These are phyloP conservation scores for Cynaeus angustus DNA, from an alignment of 2,888 invertebrate species.

Conservation along the genomic window DNA sequence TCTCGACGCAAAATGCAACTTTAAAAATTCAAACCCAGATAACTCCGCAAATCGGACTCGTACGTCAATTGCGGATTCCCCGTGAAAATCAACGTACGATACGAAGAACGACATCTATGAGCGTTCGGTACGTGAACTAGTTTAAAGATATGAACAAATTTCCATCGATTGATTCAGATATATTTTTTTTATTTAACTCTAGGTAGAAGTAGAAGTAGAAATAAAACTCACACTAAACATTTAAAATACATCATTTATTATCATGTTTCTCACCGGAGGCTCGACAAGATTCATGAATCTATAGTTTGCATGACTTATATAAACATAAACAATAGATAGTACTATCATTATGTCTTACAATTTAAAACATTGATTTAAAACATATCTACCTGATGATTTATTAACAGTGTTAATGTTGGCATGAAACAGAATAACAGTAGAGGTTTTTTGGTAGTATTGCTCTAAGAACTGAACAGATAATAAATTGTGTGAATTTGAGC, in stretches of 20 bases:
- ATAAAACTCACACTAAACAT: slow-evolving; percentile 50
- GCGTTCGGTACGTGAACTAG: no score
- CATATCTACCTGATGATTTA: slow-evolving; percentile 61
- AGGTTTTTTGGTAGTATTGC: slow-evolving; percentile 25
- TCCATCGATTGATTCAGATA: no score
- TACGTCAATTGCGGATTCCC: no score
- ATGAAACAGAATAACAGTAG: slow-evolving; percentile 55
- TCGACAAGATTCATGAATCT: slow-evolving; percentile 66
- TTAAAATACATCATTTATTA: slow-evolving; percentile 67
- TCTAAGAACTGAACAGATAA: not conserved
- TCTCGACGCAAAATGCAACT: no score
- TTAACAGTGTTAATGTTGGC: slow-evolving; percentile 28
- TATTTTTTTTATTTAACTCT: no score
- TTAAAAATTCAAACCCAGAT: no score
- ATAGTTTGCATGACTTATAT: slow-evolving; percentile 62
- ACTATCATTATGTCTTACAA: slow-evolving; percentile 55
- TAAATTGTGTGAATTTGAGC: no score
- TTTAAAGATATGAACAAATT: no score
- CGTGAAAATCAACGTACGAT: no score
- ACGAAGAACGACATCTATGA: no score
- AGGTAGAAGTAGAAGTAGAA: no score
- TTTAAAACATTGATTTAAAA: slow-evolving; percentile 67
- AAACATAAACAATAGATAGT: slow-evolving; percentile 58
- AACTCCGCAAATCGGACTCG: no score
- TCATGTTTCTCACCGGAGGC: slow-evolving; percentile 69